Evolutionary conservation across 2,797 vertebrate genomes (phyloP).

Genomic region (Coranthus polyacanthus): DNA sequence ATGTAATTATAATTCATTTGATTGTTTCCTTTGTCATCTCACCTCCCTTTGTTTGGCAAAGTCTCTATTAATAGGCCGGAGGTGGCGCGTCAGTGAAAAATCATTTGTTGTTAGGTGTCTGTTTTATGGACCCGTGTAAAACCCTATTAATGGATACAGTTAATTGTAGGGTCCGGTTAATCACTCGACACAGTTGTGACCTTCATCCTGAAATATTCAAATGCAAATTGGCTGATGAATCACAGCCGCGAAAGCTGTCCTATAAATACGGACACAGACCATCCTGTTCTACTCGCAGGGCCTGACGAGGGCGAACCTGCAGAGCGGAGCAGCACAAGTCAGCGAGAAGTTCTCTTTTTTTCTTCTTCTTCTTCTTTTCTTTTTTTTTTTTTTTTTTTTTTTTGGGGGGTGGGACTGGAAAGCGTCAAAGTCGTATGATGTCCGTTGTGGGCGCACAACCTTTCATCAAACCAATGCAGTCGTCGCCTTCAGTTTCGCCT

Average conservation of each 20-base stretch:
- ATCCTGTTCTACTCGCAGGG: slow-evolving; percentile 51
- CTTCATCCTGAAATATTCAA: slow-evolving; percentile 57
- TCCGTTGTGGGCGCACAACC: slow-evolving; percentile 77
- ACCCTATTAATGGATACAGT: slow-evolving; percentile 8
- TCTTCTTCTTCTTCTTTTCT: too few species aligned
- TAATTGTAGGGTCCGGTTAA: slow-evolving; percentile 67
- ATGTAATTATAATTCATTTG: neutral
- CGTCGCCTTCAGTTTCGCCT: slow-evolving; percentile 72
- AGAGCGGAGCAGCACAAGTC: slow-evolving; percentile 8
- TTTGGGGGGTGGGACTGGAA: neutral
- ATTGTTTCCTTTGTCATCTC: too few species aligned
- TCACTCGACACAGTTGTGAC: slow-evolving; percentile 23
- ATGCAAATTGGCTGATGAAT: slow-evolving; percentile 76
- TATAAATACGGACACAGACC: slow-evolving; percentile 61
- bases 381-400: too few species aligned
- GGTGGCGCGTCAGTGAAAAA: slow-evolving; percentile 15
- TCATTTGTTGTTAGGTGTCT: slow-evolving; percentile 28
- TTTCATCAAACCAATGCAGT: slow-evolving; percentile 84
- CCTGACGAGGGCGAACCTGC: slow-evolving; percentile 54
- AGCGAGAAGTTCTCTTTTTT: neutral
- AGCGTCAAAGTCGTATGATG: slow-evolving; percentile 69
- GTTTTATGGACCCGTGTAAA: slow-evolving; percentile 32
- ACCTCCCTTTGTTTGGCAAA: neutral
- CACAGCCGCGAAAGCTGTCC: slow-evolving; percentile 21
- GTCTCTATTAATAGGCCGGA: slow-evolving; percentile 17